These are phyloP conservation scores for Onychostoma macrolepis DNA, from an alignment of 2,113 vertebrate species.

Conservation along the genomic window DNA sequence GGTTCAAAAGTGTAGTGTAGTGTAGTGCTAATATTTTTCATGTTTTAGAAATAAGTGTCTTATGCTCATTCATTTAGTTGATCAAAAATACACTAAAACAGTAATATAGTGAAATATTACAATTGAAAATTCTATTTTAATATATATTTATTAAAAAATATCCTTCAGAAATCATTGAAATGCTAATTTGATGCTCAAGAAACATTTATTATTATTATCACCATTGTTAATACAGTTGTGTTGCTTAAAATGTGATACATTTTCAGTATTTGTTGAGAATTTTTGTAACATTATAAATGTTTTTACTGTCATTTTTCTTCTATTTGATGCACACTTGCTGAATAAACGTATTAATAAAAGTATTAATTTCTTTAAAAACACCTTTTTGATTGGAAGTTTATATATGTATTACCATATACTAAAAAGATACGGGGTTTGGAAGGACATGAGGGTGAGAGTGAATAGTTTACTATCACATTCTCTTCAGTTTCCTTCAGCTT, in stretches of 20 bases:
- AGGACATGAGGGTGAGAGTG: not conserved
- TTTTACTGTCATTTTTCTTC: not conserved
- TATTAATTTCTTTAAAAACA: not conserved
- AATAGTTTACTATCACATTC: not conserved
- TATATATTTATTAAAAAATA: too few relatives aligned
- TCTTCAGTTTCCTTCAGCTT: not conserved
- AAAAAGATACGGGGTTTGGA: not conserved
- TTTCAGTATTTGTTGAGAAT: not conserved
- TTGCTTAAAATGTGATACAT: not conserved
- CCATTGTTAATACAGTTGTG: too few relatives aligned
- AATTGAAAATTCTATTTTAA: not conserved
- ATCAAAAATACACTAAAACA: not conserved
- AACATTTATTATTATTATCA: too few relatives aligned
- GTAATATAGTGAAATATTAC: not conserved
- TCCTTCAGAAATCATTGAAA: not conserved
- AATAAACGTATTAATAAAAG: not conserved
- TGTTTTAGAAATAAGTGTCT: not conserved
- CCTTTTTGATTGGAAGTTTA: not conserved
- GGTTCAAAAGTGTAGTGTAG: not conserved
- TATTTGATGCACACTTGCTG: not conserved
- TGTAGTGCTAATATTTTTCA: not conserved
- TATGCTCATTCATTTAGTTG: not conserved
- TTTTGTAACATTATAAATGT: not conserved
- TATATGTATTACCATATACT: not conserved
- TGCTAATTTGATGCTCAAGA: not conserved